Evolutionary conservation across 2,113 vertebrate genomes (phyloP).

Genomic region (Megaceryle torquata): DNA sequence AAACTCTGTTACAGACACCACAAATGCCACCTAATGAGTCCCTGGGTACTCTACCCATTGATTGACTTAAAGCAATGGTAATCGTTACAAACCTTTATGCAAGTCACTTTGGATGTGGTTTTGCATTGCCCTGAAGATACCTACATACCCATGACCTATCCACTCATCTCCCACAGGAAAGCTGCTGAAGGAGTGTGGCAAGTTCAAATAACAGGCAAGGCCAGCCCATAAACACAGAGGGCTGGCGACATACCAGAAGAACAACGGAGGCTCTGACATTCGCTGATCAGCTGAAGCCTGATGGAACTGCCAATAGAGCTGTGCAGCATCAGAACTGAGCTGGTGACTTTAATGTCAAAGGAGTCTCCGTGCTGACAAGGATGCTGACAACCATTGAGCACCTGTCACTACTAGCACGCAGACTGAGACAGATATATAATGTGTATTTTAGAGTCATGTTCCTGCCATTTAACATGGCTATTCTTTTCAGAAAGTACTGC

Average conservation of each 20-base stretch:
- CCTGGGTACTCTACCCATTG: conserved; percentile 72
- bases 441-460: conserved; percentile 53
- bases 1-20: conserved; percentile 69
- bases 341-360: conserved; percentile 76
- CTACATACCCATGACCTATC: conserved; percentile 56
- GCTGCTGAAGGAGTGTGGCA: conserved; percentile 49
- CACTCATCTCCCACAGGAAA: conserved; percentile 58
- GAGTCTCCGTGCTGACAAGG: conserved; percentile 71
- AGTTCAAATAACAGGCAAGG: conserved; percentile 61
- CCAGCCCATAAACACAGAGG: conserved; percentile 34
- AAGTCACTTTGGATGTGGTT: conserved; percentile 64
- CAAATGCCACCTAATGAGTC: conserved; percentile 83
- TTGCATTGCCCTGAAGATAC: conserved; percentile 62
- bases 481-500: not conserved
- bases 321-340: conserved; percentile 50
- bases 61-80: conserved; percentile 74
- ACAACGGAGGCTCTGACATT: conserved; percentile 69
- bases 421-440: conserved; percentile 49
- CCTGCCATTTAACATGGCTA: conserved; percentile 44
- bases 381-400: conserved; percentile 71
- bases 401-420: conserved; percentile 67
- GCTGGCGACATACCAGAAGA: conserved; percentile 41
- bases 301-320: conserved; percentile 80
- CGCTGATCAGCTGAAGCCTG: conserved; percentile 62
- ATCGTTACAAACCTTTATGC: conserved; percentile 75